Percentiles rank a stretch among this genome's conserved stretches.
phyloP scores from a whole-genome alignment of 1,140 invertebrate genomes.

The Drosophila equinoxialis region DNA sequence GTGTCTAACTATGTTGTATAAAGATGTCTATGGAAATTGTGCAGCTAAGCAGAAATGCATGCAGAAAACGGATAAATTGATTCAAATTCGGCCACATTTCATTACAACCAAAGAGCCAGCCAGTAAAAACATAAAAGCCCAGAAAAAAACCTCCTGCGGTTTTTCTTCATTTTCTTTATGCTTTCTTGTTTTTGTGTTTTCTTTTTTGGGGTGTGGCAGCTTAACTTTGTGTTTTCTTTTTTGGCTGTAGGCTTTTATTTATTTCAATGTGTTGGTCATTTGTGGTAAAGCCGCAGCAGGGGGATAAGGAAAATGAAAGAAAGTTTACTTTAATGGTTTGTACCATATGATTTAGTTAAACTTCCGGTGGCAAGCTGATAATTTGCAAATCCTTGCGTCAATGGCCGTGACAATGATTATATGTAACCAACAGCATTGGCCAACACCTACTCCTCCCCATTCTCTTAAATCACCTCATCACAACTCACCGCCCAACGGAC shows the following conservation, averaged over 20 bases:
- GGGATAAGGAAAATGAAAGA: not conserved
- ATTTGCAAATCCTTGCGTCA: conserved; percentile 78
- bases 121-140: too few species aligned
- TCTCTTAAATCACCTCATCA: not conserved
- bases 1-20: conserved; percentile 11
- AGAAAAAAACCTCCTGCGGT: conserved; percentile 31
- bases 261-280: conserved; percentile 11
- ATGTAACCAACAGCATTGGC: conserved; percentile 15
- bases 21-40: conserved; percentile 36
- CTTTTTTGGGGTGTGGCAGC: not conserved
- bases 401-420: conserved; percentile 79
- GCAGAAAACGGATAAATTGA: conserved; percentile 16
- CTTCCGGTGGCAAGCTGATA: conserved; percentile 50
- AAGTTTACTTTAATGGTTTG: conserved; percentile 16
- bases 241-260: not conserved
- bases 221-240: not conserved
- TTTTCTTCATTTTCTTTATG: conserved; percentile 5
- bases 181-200: not conserved
- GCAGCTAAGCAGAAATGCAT: conserved; percentile 52
- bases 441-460: not conserved
- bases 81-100: conserved; percentile 44
- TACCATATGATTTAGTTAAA: conserved; percentile 6
- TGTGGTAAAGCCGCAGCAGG: not conserved
- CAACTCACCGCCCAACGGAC: not conserved
- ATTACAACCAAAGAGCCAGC: conserved; percentile 27